Evolutionary conservation across 1,140 invertebrate species (phyloP).

Genomic region (Oryzaephilus surinamensis): DNA sequence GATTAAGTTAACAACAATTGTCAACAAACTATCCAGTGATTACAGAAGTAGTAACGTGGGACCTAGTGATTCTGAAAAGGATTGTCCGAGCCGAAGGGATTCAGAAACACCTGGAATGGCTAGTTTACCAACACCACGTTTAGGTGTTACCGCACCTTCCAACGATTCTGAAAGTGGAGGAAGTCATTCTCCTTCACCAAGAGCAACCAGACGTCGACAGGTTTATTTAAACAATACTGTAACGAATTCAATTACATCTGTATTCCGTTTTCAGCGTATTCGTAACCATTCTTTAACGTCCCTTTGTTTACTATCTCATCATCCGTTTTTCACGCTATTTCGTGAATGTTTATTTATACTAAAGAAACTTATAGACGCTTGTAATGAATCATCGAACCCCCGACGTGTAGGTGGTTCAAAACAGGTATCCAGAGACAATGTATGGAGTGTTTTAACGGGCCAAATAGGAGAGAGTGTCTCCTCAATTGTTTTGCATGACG

Average conservation of each 20-base stretch:
- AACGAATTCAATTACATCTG: too few species aligned
- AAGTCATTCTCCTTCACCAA: constrained; percentile 73
- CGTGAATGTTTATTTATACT: constrained; percentile 93
- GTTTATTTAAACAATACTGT: constrained; percentile 35
- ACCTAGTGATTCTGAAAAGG: constrained; percentile 77
- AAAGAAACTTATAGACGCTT: constrained; percentile 91
- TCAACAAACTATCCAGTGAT: constrained; percentile 59
- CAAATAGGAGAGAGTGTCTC: constrained; percentile 66
- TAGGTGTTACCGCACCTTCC: constrained; percentile 54
- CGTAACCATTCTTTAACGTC: constrained; percentile 91
- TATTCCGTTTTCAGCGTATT: constrained; percentile 50
- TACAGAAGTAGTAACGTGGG: constrained; percentile 81
- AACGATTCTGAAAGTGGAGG: constrained; percentile 80
- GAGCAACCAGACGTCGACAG: constrained; percentile 69
- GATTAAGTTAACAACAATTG: neutral
- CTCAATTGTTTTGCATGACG: constrained; percentile 86
- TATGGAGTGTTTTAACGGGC: constrained; percentile 81
- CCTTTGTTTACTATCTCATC: constrained; percentile 95
- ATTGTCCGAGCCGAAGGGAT: constrained; percentile 56
- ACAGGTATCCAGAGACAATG: constrained; percentile 77
- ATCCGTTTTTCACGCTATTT: constrained; percentile 97
- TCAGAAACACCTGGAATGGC: constrained; percentile 43
- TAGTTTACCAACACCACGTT: constrained; percentile 36
- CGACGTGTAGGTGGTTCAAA: constrained; percentile 79
- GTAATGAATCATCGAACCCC: constrained; percentile 85